Conservation (phyloP, 2,797 vertebrate genomes). For the Gallirallus australis region DNA sequence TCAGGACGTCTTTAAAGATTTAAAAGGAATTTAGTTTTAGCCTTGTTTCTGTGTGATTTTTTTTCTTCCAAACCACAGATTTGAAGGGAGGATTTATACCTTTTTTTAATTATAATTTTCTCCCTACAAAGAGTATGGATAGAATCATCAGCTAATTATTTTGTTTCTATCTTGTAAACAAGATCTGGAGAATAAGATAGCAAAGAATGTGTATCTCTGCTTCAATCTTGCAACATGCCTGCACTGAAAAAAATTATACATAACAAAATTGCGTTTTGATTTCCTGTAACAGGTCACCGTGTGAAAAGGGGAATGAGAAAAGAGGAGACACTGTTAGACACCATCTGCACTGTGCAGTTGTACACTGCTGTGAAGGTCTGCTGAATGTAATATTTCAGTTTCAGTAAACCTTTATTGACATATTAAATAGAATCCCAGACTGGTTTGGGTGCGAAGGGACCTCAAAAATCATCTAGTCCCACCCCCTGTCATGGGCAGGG, state of each 20-base stretch:
- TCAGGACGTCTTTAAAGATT: conserved; percentile 57
- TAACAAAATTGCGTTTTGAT: conserved; percentile 14
- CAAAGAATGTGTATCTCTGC: neutral
- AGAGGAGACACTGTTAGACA: neutral
- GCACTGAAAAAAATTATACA: neutral
- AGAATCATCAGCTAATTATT: conserved; percentile 33
- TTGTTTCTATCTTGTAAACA: conserved; percentile 29
- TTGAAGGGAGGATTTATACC: neutral
- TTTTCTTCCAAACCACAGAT: neutral
- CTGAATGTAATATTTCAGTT: neutral
- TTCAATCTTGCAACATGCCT: neutral
- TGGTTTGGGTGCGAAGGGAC: too few species aligned
- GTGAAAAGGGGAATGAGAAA: neutral
- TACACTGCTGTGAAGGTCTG: neutral
- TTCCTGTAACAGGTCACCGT: neutral
- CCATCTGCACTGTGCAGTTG: neutral
- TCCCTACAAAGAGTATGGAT: neutral
- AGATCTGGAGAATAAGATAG: neutral
- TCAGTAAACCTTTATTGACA: neutral
- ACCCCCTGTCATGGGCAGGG: too few species aligned
- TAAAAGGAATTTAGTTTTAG: conserved; percentile 29
- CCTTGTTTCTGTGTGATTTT: neutral
- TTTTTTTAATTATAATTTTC: neutral
- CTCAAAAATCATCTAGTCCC: too few species aligned
- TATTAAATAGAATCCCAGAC: neutral